Evolutionary conservation across 2,797 vertebrate genomes (phyloP).

Genomic region (Sebastes minor): DNA sequence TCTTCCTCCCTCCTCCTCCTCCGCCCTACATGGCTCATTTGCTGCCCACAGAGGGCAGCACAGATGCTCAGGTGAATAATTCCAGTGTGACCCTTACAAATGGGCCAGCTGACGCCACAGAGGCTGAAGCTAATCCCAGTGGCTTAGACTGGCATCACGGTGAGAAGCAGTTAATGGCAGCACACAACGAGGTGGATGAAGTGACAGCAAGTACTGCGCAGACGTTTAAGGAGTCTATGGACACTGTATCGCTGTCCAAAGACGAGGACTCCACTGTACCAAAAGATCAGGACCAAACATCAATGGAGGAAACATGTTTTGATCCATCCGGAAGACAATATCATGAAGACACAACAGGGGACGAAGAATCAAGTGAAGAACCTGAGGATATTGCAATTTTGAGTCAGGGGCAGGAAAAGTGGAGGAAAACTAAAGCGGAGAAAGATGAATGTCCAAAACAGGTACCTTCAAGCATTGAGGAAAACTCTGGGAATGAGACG

Average conservation of each 20-base stretch:
- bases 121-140: constrained; percentile 68
- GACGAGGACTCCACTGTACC: background rate
- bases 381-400: background rate
- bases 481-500: background rate
- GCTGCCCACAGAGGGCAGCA: constrained; percentile 50
- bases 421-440: background rate
- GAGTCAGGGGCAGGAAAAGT: constrained; percentile 10
- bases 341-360: background rate
- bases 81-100: constrained; percentile 54
- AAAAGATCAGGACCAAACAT: constrained; percentile 22
- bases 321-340: constrained; percentile 6
- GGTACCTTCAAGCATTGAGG: background rate
- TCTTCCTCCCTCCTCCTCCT: constrained; percentile 39
- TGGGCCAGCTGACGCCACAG: constrained; percentile 60
- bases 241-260: background rate
- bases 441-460: constrained; percentile 4
- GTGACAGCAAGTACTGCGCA: constrained; percentile 7
- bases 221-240: constrained; percentile 20
- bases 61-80: constrained; percentile 29
- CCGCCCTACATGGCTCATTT: background rate
- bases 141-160: constrained; percentile 65
- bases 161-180: constrained; percentile 56
- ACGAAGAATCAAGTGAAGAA: constrained; percentile 9
- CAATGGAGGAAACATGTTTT: constrained; percentile 29
- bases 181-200: constrained; percentile 46